Evolutionary conservation across 2,113 vertebrate genomes (phyloP), one percentile per base, ranked within the genome.

Genomic region (Eurypyga helias): DNA sequence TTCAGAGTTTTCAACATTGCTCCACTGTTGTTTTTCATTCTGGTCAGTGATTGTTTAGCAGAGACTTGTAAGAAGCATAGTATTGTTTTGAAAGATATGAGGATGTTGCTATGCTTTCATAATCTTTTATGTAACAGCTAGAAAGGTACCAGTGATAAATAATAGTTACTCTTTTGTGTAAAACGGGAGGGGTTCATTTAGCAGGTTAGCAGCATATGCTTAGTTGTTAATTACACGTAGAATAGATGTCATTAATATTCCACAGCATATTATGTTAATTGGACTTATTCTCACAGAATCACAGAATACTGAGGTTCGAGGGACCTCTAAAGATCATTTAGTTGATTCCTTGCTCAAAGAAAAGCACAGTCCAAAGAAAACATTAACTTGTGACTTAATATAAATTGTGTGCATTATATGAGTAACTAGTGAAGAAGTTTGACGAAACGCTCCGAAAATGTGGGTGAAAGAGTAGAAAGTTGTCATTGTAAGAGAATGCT

Each of bases 331-430:
- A 87, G 41, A 13, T 49, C 23, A 15, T 33, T 18, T 36, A 7
- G 62, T 61, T 20, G 24, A n/a, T 49, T 34, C 34, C 36, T 55
- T 33, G 34, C 57, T 90, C 49, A 36, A 77, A 70, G 80, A 48
- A 41, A 24, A 62, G 46, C 62, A 23, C 28, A 13, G 31, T n/a
- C 20, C 29, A 49, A 48, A 55, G 55, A 31, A 83, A 83, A 83
- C 1, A 1, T 21, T 54, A 24, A 18, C 29, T 62, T 81, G 16
- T 61, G n/a, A 43, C 41, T 49, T 24, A 1, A 9, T 54, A 8
- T 15, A 43, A 33, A 9, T 29, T 31, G 61, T 26, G 4, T 0
- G 5, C 3, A 1, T 41, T 29, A 7, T 11, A 52, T 61, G 18
- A 21, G 26, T 41, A 57, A 57, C 51, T 25, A 48, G 21, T 9